These are phyloP conservation scores for Doris montereyensis DNA, from an alignment of 2,888 invertebrate species.

Conservation along the genomic window DNA sequence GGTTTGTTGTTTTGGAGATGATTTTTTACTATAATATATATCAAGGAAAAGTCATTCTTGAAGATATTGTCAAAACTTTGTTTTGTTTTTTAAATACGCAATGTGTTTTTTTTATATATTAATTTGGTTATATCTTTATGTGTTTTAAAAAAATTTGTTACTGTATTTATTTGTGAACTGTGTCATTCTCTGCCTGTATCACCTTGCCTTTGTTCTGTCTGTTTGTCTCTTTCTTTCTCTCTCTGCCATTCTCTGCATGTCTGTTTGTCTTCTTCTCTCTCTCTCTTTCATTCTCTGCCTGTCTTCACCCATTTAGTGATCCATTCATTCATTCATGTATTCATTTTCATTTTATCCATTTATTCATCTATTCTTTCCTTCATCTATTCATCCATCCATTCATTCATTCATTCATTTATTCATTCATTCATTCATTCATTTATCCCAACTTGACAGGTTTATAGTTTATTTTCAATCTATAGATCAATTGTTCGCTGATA, in stretches of 20 bases:
- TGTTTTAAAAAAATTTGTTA: background rate
- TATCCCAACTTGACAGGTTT: no score
- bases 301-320: background rate
- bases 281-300: background rate
- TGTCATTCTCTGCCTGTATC: background rate
- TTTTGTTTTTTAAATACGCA: constrained; percentile 4
- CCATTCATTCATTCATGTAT: constrained; percentile 17
- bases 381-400: no score
- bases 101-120: background rate
- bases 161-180: no score
- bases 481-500: no score
- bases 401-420: no score
- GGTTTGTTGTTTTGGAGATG: no score
- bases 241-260: background rate
- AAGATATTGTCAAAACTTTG: no score
- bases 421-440: no score
- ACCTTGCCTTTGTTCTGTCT: background rate
- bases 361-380: constrained; percentile 47
- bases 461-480: no score
- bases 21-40: no score
- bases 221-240: background rate
- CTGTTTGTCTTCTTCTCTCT: background rate
- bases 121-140: background rate
- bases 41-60: no score
- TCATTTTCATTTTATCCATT: background rate